Percentiles rank a stretch among this genome's conserved stretches.
Evolutionary conservation across 2,797 vertebrate genomes (phyloP).

Genomic region (Sternarchorhynchus goeldii): DNA sequence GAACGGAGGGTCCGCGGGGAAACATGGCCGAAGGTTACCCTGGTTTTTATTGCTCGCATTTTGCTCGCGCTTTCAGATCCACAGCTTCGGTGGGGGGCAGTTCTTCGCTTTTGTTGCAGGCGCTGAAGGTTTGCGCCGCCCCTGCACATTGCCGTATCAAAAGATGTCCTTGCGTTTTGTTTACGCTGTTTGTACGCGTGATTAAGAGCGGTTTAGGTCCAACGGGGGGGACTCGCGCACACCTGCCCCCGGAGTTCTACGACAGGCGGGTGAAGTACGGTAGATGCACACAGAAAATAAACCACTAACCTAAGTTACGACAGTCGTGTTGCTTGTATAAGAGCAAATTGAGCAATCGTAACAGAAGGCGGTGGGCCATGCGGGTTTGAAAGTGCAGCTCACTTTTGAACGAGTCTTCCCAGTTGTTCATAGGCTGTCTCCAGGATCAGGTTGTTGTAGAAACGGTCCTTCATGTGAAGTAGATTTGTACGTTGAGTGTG

Average conservation of each 20-base stretch:
- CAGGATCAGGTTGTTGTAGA: background rate
- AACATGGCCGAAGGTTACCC: conserved; percentile 99
- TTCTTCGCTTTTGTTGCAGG: conserved; percentile 24
- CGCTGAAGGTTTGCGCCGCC: conserved; percentile 13
- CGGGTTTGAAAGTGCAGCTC: background rate
- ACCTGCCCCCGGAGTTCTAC: conserved; percentile 65
- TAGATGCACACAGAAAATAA: conserved; percentile 17
- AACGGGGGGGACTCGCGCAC: conserved; percentile 65
- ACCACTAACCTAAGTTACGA: background rate
- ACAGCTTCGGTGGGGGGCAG: conserved; percentile 15
- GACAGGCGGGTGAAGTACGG: conserved; percentile 13
- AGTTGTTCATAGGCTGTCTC: background rate
- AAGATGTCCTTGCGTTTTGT: conserved; percentile 45
- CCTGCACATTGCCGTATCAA: background rate
- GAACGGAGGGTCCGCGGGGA: conserved; percentile 93
- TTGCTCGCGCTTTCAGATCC: conserved; percentile 47
- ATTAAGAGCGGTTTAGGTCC: conserved; percentile 16
- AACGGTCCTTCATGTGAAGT: background rate
- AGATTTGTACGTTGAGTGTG: no score
- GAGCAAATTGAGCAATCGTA: conserved; percentile 19
- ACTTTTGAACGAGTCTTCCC: conserved; percentile 34
- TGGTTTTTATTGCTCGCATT: conserved; percentile 60
- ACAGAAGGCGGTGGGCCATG: conserved; percentile 7
- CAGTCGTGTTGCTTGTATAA: conserved; percentile 18
- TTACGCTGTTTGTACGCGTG: conserved; percentile 34